Conservation (phyloP, 2,888 invertebrate species). For the Sycophila texana region DNA sequence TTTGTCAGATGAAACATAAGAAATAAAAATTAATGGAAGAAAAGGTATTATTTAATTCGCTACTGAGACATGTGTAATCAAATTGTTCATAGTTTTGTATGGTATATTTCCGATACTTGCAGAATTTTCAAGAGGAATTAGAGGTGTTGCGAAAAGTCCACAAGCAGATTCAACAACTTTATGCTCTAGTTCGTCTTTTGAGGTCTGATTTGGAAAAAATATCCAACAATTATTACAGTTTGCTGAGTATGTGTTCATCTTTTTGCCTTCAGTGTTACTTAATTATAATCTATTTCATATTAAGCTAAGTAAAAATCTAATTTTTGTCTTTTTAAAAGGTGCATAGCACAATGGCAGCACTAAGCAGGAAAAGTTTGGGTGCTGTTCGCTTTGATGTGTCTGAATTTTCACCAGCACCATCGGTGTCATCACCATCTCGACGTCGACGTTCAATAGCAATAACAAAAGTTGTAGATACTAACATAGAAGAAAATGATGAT, state of each 20-base stretch:
- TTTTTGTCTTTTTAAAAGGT: background rate
- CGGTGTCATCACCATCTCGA: conserved; percentile 61
- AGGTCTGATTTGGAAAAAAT: conserved; percentile 61
- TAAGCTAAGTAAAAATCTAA: too few relatives aligned
- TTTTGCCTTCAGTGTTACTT: background rate
- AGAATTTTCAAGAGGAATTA: conserved; percentile 55
- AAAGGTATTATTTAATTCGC: conserved; percentile 28
- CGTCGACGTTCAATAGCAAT: conserved; percentile 62
- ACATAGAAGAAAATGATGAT: conserved; percentile 66
- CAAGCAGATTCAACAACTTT: conserved; percentile 57
- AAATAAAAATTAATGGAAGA: conserved; percentile 38
- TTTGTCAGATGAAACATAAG: too few relatives aligned
- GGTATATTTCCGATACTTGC: background rate
- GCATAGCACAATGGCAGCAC: conserved; percentile 34
- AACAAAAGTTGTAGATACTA: conserved; percentile 26
- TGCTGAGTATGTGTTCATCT: conserved; percentile 37
- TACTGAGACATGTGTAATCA: background rate
- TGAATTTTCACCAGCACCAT: conserved; percentile 27
- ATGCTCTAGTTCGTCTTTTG: conserved; percentile 57
- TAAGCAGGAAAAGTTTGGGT: conserved; percentile 55
- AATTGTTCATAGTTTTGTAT: background rate
- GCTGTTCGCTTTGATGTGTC: conserved; percentile 43
- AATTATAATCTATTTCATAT: too few relatives aligned
- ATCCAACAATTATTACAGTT: conserved; percentile 49
- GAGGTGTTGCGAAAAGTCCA: conserved; percentile 57